Evolutionary conservation across 2,888 invertebrate species (phyloP), one percentile per base, ranked within the genome.

Genomic region (Aphodius sticticus): DNA sequence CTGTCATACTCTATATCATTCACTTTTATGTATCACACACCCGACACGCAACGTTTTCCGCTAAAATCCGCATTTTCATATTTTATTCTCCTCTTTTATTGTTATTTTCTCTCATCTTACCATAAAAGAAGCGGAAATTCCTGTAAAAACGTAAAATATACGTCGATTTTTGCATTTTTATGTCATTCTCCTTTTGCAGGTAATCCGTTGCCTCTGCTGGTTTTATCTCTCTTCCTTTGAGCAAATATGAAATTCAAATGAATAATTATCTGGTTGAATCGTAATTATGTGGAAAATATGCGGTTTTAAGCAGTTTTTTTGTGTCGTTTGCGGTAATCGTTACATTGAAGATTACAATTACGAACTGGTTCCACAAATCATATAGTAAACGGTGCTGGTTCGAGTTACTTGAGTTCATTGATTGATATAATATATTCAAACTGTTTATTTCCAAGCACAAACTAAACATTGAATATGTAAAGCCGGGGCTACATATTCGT

Each of bases 1-100:
- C 81, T 83, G 83, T 82, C 83, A 82, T 83, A 83, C 82, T 83
- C 81, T 82, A 79, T 82, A 82, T 82, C 83, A 82, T 81, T 82
- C 81, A 77, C 77, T 81, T 82, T 77, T 81, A 71, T 79, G 69
- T 70, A 79, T 70, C 71, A 70, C 38, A 38, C 12, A 53, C 12
- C 7, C 53, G 53, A 53, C 26, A 26, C n/a, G 72, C 16, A 26
- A 53, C 53, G 53, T 53, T 53, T 53, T 5, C 12, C 53, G 1
- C 7, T 7, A 53, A 53, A 53, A 2, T 3, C 53, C 12, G 7
- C 53, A 74, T 16, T 16, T 74, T 74, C 74, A 36, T 74, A 74
- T 74, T 74, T 74, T 74, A 16, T 26, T 16, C 16, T 26, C 36
- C 26, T 53, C 53, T 74, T 26, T n/a, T 74, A 74, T 74, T 70